Evolutionary conservation across 2,113 vertebrate species (phyloP).

Genomic region (Calyptomena viridis): DNA sequence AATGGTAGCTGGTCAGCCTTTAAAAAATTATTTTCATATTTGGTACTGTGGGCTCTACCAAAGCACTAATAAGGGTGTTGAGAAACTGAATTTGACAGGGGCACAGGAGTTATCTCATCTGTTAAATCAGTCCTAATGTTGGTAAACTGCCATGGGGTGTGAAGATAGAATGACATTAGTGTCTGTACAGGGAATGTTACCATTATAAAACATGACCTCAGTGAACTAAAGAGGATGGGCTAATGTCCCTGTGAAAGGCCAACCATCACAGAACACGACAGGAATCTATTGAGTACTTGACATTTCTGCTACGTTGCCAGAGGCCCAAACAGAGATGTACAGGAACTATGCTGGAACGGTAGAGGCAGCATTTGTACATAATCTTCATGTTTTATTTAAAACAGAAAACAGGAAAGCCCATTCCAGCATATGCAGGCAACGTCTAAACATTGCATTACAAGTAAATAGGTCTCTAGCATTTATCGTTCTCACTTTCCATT

Average conservation of each 20-base stretch:
- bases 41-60: not conserved
- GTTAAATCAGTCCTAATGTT: not conserved
- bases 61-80: not conserved
- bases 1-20: not conserved
- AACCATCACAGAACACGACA: not conserved
- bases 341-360: not conserved
- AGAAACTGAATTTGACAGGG: not conserved
- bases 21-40: not conserved
- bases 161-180: not conserved
- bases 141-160: not conserved
- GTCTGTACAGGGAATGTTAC: not conserved
- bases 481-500: not conserved
- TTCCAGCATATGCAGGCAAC: not conserved
- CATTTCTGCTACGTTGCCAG: not conserved
- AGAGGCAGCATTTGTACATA: not conserved
- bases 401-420: not conserved
- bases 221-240: not conserved
- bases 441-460: not conserved
- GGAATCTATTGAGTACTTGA: not conserved
- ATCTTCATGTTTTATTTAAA: not conserved
- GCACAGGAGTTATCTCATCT: not conserved
- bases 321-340: not conserved
- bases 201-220: slow-evolving; percentile 1
- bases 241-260: not conserved
- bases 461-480: not conserved